Evolutionary conservation across 2,888 invertebrate genomes (phyloP), one percentile per base, ranked within the genome.

Genomic region (Platerodrilus igneus): DNA sequence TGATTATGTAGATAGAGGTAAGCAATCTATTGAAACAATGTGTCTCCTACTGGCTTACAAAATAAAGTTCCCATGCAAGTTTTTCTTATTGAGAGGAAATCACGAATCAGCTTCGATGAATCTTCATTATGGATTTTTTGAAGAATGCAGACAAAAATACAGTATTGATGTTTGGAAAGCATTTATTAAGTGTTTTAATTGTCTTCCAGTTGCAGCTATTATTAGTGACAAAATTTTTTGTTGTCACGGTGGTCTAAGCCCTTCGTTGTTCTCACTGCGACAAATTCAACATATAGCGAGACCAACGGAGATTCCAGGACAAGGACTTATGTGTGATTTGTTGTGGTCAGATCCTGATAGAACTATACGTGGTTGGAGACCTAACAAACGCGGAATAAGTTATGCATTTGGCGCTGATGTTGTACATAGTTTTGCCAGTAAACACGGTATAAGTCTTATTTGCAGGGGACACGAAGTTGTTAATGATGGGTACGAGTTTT

Each of bases 171-270:
- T 31, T 9, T 8, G 14, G 9, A n/a, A n/a, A n/a, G n/a, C n/a
- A n/a, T n/a, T n/a, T n/a, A n/a, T n/a, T n/a, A 8, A 10, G 14
- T n/a, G n/a, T 2, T 31, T 31, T 14, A 78, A 79, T 63, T 67
- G 66, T 47, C 63, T 78, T 47, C 78, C 78, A 3, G 75, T 79
- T 15, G 77, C 78, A 30, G 78, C 78, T 32, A 76, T 79, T 45
- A 74, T 78, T 50, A 78, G 77, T 56, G 77, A 78, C 56, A 79
- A 79, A 59, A 79, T 78, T 35, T 79, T 79, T 67, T 79, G 78
- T 58, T 78, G 77, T 57, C 78, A 78, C 55, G 78, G 78, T 46
- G 78, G 77, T 27, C 42, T 62, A n/a, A 57, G 57, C 37, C 61
- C 62, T 1, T 57, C 61, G 31, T 62, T 76, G 19, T 72, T 73